phyloP scores from a whole-genome alignment of 2,797 vertebrate species.

The Muscicapa striata region DNA sequence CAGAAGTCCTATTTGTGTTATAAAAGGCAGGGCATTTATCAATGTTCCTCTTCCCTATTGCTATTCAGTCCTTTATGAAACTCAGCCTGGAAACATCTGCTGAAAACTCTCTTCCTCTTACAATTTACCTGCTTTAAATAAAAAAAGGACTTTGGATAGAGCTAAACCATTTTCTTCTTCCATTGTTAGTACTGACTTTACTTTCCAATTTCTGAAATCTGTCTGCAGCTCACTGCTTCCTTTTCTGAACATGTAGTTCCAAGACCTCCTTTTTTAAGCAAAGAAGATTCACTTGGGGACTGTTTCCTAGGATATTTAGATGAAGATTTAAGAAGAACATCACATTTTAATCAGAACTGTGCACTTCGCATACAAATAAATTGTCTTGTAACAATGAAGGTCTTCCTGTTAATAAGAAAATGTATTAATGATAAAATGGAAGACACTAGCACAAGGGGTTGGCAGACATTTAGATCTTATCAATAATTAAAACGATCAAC shows the following conservation, averaged over 20 bases:
- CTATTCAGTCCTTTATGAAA: conserved; percentile 75
- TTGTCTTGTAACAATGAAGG: conserved; percentile 31
- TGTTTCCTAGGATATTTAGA: conserved; percentile 60
- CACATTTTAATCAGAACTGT: conserved; percentile 66
- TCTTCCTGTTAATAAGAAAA: conserved; percentile 47
- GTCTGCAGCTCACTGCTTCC: conserved; percentile 36
- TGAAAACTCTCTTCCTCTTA: conserved; percentile 44
- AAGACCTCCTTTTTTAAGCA: conserved; percentile 58
- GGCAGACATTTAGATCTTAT: conserved; percentile 55
- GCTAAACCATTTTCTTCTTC: conserved; percentile 58
- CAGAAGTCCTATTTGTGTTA: conserved; percentile 69
- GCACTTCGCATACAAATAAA: conserved; percentile 54
- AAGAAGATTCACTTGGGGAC: conserved; percentile 54
- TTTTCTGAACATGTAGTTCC: conserved; percentile 66
- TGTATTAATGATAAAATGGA: conserved; percentile 53
- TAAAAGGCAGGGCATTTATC: conserved; percentile 71
- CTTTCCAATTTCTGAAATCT: conserved; percentile 47
- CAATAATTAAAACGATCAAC: conserved; percentile 61
- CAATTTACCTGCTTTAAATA: conserved; percentile 40
- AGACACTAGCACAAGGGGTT: conserved; percentile 19
- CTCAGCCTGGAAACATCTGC: conserved; percentile 62
- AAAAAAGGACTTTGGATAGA: conserved; percentile 49
- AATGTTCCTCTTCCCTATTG: conserved; percentile 65
- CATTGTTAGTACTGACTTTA: conserved; percentile 57
- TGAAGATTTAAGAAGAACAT: conserved; percentile 51